phyloP scores from a whole-genome alignment of 2,888 invertebrate species.

The Lasius fuliginosus region DNA sequence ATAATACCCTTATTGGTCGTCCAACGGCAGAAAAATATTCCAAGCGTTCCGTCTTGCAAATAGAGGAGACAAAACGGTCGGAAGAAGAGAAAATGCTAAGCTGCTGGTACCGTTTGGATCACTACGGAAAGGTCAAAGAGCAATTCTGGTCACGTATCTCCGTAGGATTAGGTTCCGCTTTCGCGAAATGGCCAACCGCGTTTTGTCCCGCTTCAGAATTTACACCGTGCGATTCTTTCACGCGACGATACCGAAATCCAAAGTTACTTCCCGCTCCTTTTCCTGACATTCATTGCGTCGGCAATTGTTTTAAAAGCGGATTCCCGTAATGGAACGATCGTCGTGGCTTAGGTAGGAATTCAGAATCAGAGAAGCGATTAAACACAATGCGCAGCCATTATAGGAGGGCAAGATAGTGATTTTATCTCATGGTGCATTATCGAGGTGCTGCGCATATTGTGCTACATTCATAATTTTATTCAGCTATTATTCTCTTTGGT shows the following conservation, averaged over 20 bases:
- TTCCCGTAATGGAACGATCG: constrained; percentile 43
- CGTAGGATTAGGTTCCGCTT: constrained; percentile 84
- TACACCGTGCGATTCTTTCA: constrained; percentile 72
- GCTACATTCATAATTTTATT: background rate
- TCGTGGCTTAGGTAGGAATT: constrained; percentile 43
- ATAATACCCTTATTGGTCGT: constrained; percentile 38
- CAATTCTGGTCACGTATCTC: constrained; percentile 83
- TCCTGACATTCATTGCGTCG: constrained; percentile 37
- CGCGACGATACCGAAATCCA: constrained; percentile 67
- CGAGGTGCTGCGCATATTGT: background rate
- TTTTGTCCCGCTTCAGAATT: constrained; percentile 63
- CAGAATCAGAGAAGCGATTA: constrained; percentile 27
- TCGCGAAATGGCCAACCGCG: constrained; percentile 73
- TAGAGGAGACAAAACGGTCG: constrained; percentile 58
- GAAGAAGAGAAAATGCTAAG: constrained; percentile 61
- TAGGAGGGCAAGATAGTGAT: background rate
- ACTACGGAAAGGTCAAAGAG: constrained; percentile 64
- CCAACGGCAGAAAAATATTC: constrained; percentile 46
- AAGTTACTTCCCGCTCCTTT: constrained; percentile 48
- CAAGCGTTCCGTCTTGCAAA: constrained; percentile 38
- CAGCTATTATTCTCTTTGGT: background rate
- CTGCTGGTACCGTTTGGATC: constrained; percentile 51
- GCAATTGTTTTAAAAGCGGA: constrained; percentile 57
- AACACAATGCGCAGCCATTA: constrained; percentile 20
- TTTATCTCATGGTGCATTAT: constrained; percentile 14